Conservation (phyloP, 1,140 invertebrate species). For the Elymnias hypermnestra region DNA sequence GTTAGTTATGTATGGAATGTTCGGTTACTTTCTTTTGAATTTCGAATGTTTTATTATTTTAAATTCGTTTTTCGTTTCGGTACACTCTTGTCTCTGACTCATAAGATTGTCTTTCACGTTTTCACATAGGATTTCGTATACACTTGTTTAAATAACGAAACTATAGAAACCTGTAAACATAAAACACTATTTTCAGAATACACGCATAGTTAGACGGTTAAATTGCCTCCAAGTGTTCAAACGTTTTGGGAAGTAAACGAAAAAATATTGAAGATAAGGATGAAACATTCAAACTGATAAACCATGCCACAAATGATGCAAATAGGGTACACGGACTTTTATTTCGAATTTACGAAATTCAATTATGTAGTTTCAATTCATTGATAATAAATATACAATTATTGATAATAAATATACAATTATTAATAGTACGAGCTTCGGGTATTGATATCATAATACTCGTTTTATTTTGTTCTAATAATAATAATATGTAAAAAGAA, state of each 20-base stretch:
- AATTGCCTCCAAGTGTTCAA: slow-evolving; percentile 37
- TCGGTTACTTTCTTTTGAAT: slow-evolving; percentile 33
- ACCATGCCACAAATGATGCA: slow-evolving; percentile 3
- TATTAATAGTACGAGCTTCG: no score
- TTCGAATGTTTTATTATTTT: slow-evolving; percentile 44
- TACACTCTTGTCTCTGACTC: slow-evolving; percentile 29
- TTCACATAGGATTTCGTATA: slow-evolving; percentile 44
- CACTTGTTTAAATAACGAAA: slow-evolving; percentile 62
- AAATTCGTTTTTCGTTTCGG: slow-evolving; percentile 37
- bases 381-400: no score
- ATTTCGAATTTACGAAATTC: no score
- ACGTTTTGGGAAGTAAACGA: slow-evolving; percentile 37
- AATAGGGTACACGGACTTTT: no score
- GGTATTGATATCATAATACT: no score
- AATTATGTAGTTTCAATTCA: no score
- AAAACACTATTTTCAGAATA: slow-evolving; percentile 40
- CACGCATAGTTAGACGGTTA: slow-evolving; percentile 22
- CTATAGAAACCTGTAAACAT: slow-evolving; percentile 55
- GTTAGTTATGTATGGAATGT: slow-evolving; percentile 46
- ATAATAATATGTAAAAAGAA: no score
- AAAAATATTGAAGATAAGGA: no score
- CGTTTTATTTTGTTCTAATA: no score
- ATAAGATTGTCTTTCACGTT: slow-evolving; percentile 29
- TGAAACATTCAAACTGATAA: no score
- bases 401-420: no score